Base-by-base conservation (phyloP, 2,797 vertebrate genomes). In the Rhyacichthys aspro region DNA sequence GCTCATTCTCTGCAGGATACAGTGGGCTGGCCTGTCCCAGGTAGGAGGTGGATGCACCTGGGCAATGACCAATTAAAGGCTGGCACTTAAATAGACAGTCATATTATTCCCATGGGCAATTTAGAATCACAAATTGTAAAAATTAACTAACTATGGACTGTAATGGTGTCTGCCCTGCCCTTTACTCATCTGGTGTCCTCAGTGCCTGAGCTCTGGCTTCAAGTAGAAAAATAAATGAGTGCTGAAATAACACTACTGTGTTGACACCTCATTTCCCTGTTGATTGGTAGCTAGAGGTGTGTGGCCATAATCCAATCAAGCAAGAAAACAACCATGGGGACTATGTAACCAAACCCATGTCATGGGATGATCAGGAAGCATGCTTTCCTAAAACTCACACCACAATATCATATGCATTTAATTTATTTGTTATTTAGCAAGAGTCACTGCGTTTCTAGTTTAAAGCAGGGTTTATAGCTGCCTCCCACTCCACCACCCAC, bases 201-300 rank as follows among this genome's bases (percentile, higher is more conserved):
- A 71, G 70, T 44, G 53, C 67, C 63, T 14, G 60, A 61, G 77
- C 71, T 68, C 77, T 59, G 68, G 87, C 86, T 88, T 89, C 86
- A 76, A 77, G 75, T 85, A 88, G 84, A 84, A 89, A 91, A 92
- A 92, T 90, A 90, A 89, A 89, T 88, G 85, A 85, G 85, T 83
- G 85, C 72, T 88, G 83, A 90, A 87, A 88, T 92, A 93, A 93
- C 88, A 91, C 65, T 67, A 46, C 72, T 70, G 86, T 92, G 93
- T 92, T 92, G 91, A 94, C 93, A 91, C 86, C 88, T 92, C 86
- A 90, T 92, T 93, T 94, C 91, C 92, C 90, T 85, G 84, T 89
- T 92, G 89, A 92, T 92, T 91, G 88, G 87, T 88, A 80, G 85
- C 74, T 84, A 75, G 73, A 90, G 88, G 89, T 92, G 90, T 92